phyloP scores from a whole-genome alignment of 2,888 invertebrate species.

The Tenthredo scrophulariae region DNA sequence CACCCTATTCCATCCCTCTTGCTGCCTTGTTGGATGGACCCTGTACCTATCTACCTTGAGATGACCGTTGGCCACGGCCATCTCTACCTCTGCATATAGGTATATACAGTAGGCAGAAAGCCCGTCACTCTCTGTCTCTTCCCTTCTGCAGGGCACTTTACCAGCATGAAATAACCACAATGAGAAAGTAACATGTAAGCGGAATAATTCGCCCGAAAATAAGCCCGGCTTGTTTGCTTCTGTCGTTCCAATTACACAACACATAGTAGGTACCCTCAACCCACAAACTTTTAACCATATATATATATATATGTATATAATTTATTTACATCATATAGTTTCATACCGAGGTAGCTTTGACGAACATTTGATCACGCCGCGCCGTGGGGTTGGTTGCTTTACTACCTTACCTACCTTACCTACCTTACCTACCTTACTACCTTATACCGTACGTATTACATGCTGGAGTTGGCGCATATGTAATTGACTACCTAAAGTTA shows the following conservation, averaged over 20 bases:
- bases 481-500: constrained; percentile 21
- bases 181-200: neutral
- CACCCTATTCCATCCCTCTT: neutral
- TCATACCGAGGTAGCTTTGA: neutral
- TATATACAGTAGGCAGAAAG: neutral
- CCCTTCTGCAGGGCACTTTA: neutral
- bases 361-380: neutral
- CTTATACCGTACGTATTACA: neutral
- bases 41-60: neutral
- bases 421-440: neutral
- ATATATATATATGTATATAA: neutral
- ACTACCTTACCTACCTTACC: no score
- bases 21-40: neutral
- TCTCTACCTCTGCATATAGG: neutral
- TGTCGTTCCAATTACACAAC: neutral
- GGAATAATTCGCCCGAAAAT: neutral
- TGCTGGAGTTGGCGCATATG: neutral
- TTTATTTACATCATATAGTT: neutral
- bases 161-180: neutral
- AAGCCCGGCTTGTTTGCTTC: neutral
- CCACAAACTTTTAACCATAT: neutral
- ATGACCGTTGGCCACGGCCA: neutral
- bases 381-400: neutral
- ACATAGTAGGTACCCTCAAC: neutral
- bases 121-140: neutral